Base-by-base conservation (phyloP, 2,797 vertebrate genomes). In the Microcaecilia unicolor region DNA sequence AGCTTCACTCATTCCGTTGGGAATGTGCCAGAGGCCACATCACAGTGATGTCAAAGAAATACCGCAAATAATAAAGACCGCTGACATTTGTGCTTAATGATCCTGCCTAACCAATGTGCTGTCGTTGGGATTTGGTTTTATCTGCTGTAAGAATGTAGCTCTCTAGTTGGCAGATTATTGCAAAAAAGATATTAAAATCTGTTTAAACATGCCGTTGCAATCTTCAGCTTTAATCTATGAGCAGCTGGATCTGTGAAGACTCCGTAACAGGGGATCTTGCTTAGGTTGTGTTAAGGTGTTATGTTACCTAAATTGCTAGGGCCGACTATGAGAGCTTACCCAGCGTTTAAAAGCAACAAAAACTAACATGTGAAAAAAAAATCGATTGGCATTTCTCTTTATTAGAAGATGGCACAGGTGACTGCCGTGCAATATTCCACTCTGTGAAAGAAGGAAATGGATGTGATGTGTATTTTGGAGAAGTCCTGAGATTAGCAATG, bases 151-250 rank as follows among this genome's bases (percentile, higher is more conserved):
- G 39, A 41, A 20, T 12, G 41, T 20, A 34, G 34, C 26, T 22
- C 61, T 44, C 50, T 61, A 55, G 54, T 45, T 59, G 48, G 15
- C 43, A 57, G 18, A 48, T 41, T 62, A 41, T 47, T 51, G 37
- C 34, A 28, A 47, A 45, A n/a, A 53, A 64, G 32, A 40, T 51
- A 55, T 44, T 6, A 54, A 58, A 44, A 25, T 45, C 44, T 54
- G 62, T 66, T 49, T 60, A 64, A 70, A 71, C 51, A 61, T 34
- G 45, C 64, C 57, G 9, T 2, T 55, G 62, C 64, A 61, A 63
- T 41, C 36, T 45, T 48, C 22, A 55, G 25, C 49, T 59, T 62
- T 48, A 55, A 55, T 58, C 55, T 65, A 36, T 48, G 56, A 37
- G 15, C 15, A 34, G 37, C 34, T 41, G 10, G 31, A 25, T 38